Percentiles rank a stretch among this genome's conserved stretches.
phyloP scores from a whole-genome alignment of 2,113 vertebrate species.

The Corapipo altera region DNA sequence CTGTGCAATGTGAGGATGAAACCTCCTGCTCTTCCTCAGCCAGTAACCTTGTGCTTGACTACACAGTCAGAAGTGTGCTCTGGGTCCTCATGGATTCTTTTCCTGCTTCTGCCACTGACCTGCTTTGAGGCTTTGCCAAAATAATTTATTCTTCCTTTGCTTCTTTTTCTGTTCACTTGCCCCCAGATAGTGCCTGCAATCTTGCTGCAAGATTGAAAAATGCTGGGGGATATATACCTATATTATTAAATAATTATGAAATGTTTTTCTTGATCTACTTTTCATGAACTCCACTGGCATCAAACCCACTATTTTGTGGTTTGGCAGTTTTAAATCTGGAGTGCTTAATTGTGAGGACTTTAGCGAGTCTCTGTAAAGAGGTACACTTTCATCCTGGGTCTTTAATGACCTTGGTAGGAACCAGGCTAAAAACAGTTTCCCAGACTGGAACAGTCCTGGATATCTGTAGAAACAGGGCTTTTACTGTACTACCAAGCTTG shows the following conservation, averaged over 20 bases:
- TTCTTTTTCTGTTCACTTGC: background rate
- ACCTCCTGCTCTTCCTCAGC: background rate
- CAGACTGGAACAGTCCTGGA: background rate
- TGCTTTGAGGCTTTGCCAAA: background rate
- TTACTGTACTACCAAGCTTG: background rate
- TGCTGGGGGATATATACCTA: background rate
- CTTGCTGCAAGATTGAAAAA: background rate
- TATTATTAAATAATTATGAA: background rate
- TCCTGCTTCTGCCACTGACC: background rate
- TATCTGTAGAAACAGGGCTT: background rate
- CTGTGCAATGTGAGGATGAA: background rate
- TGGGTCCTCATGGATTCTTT: background rate
- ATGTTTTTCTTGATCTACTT: background rate
- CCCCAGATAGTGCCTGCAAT: background rate
- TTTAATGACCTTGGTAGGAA: background rate
- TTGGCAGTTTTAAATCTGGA: background rate
- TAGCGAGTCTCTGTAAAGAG: background rate
- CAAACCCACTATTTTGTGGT: background rate
- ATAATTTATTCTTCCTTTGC: background rate
- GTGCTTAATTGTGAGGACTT: background rate
- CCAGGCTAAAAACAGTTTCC: background rate
- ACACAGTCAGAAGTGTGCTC: accelerated
- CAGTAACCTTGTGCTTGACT: background rate
- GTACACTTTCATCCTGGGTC: background rate
- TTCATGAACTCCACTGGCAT: background rate